Percentiles rank a stretch among this genome's conserved stretches.
Conservation (phyloP, 1,140 invertebrate genomes). For the Notospermus geniculatus region DNA sequence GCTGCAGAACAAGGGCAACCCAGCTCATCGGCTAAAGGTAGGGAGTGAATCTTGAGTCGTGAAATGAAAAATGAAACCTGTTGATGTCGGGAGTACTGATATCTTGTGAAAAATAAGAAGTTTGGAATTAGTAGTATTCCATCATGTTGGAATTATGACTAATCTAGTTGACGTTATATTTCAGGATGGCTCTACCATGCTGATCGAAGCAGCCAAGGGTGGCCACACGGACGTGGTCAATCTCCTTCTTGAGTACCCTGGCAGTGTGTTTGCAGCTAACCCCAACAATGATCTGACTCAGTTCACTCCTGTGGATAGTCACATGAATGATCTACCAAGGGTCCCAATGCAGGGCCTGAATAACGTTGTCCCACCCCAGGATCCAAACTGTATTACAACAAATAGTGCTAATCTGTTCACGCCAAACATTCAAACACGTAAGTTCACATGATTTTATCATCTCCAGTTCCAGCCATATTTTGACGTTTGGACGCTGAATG, state of each 20-base stretch:
- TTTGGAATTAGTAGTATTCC: too few species aligned
- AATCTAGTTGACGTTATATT: too few species aligned
- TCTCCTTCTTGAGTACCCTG: slow-evolving; percentile 89
- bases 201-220: slow-evolving; percentile 97
- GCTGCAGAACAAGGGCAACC: slow-evolving; percentile 86
- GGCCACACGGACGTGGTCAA: slow-evolving; percentile 95
- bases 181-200: slow-evolving; percentile 94
- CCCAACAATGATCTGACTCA: slow-evolving; percentile 51
- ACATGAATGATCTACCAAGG: slow-evolving; percentile 44
- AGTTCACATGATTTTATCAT: too few species aligned
- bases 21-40: slow-evolving; percentile 91
- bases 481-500: too few species aligned
- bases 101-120: too few species aligned
- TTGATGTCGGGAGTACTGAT: too few species aligned
- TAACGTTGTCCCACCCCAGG: slow-evolving; percentile 52
- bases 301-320: slow-evolving; percentile 35
- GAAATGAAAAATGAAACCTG: too few species aligned
- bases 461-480: too few species aligned
- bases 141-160: too few species aligned
- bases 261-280: slow-evolving; percentile 50
- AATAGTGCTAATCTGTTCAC: too few species aligned
- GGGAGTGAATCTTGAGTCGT: slow-evolving; percentile 8
- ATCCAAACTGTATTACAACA: slow-evolving; percentile 39
- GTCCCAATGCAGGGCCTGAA: slow-evolving; percentile 50
- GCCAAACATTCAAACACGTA: too few species aligned